Base-by-base conservation (phyloP, 2,113 vertebrate genomes). In the Misgurnus mizolepis region DNA sequence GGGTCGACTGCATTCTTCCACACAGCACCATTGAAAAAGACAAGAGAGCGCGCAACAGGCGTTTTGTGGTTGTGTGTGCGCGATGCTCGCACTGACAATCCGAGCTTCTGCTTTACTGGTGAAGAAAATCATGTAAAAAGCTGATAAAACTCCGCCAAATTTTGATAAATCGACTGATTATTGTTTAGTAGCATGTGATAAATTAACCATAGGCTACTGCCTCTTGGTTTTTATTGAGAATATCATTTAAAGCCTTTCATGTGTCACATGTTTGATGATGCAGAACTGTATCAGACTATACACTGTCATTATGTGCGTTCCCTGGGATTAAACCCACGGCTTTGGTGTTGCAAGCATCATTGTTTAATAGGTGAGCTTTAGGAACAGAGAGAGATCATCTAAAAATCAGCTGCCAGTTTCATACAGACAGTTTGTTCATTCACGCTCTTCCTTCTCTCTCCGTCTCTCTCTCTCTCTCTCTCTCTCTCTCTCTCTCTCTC, bases 1-100 rank as follows among this genome's bases (percentile, higher is more conserved):
- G 90, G 89, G 89, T 88, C 27, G 79, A 61, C 83, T 71, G 84
- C 89, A 90, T 92, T 91, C 88, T 87, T 88, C 72, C 82, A 90
- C 89, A 83, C 65, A 87, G 86, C 82, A 76, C 79, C 80, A 88
- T 81, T 86, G 87, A 86, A 56, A 80, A 82, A 82, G 81, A 86
- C 75, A 68, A 80, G 80, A 56, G 79, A 72, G 27, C 80, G 27
- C 80, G 85, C 87, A 88, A 87, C 82, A 86, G 87, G 85, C 80
- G 8, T 15, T 81, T 70, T 64, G 82, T 67, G 71, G 73, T 10
- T 79, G 67, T 80, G 0, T 70, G 61, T 47, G 45, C n/a, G 47
- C 27, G 27, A 34, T 2, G 27, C 27, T 2, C 27, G 27, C 27
- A 34, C 27, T 34, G 22, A 22, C 27, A 34, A 3, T 34, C 27